Percentiles rank a stretch among this genome's conserved stretches.
phyloP scores from a whole-genome alignment of 2,888 invertebrate genomes.

The Phoenoteleia sp. region DNA sequence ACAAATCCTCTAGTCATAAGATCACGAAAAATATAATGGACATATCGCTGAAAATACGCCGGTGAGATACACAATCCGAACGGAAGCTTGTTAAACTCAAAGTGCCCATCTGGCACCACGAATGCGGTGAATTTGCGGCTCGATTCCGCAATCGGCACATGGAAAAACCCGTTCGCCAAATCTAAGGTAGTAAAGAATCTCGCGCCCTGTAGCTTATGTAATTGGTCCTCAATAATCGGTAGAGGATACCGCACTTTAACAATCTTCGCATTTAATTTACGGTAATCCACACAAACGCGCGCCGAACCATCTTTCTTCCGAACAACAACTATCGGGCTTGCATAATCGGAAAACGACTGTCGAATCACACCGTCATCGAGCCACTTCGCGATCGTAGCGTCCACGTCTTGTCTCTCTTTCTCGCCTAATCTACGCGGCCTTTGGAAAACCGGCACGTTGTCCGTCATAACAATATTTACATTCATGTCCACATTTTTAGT shows the following conservation, averaged over 20 bases:
- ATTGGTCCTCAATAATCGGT: constrained; percentile 65
- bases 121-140: constrained; percentile 42
- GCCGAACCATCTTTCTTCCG: constrained; percentile 75
- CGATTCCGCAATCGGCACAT: constrained; percentile 29
- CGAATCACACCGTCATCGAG: constrained; percentile 76
- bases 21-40: too few relatives aligned
- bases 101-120: constrained; percentile 56
- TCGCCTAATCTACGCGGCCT: constrained; percentile 74
- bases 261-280: constrained; percentile 81
- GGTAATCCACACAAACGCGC: constrained; percentile 37
- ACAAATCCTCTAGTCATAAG: too few relatives aligned
- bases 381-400: constrained; percentile 78
- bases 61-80: too few relatives aligned
- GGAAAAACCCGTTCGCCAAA: too few relatives aligned
- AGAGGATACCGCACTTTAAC: constrained; percentile 72
- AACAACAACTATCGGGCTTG: constrained; percentile 78
- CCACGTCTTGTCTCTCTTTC: too few relatives aligned
- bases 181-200: too few relatives aligned
- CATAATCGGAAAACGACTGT: constrained; percentile 78
- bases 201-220: too few relatives aligned
- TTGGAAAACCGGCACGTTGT: constrained; percentile 77
- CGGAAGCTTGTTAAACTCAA: too few relatives aligned
- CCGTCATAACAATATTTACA: constrained; percentile 74
- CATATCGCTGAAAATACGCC: too few relatives aligned
- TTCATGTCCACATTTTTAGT: not conserved